Conservation (phyloP, 2,113 vertebrate genomes). For the Cranoglanis bouderius region DNA sequence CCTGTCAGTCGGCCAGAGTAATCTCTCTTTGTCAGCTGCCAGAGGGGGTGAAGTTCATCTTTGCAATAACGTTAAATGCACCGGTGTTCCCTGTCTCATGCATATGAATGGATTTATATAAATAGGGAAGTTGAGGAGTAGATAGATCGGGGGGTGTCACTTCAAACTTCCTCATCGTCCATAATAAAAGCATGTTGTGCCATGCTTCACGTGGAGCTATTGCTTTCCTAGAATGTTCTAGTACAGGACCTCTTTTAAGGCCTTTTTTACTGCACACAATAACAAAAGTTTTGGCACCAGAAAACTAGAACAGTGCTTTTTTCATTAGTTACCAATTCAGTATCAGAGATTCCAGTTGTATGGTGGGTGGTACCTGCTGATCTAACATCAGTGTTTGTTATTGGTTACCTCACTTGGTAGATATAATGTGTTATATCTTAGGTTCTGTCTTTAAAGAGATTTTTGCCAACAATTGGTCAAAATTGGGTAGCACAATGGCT, state of each 20-base stretch:
- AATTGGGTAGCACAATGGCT: too few species aligned
- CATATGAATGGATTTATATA: conserved; percentile 77
- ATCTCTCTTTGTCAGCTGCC: conserved; percentile 76
- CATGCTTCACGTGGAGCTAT: conserved; percentile 50
- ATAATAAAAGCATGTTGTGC: conserved; percentile 63
- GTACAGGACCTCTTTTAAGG: neutral
- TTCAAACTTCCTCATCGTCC: conserved; percentile 69
- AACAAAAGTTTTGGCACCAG: neutral
- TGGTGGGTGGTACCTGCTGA: neutral
- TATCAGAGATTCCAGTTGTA: neutral
- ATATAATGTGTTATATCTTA: neutral
- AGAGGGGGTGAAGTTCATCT: conserved; percentile 67
- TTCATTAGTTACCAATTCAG: neutral
- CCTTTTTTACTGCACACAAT: neutral
- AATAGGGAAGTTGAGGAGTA: conserved; percentile 74
- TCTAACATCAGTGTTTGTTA: neutral
- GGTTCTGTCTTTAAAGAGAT: neutral
- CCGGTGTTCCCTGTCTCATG: conserved; percentile 72
- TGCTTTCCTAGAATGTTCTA: conserved; percentile 33
- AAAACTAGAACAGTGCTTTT: neutral
- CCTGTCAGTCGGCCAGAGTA: conserved; percentile 73
- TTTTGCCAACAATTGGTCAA: neutral
- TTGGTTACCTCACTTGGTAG: neutral
- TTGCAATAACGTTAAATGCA: conserved; percentile 77
- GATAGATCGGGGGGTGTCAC: conserved; percentile 71